Evolutionary conservation across 2,797 vertebrate genomes (phyloP), one percentile per base, ranked within the genome.

Genomic region (Gastrophryne carolinensis): DNA sequence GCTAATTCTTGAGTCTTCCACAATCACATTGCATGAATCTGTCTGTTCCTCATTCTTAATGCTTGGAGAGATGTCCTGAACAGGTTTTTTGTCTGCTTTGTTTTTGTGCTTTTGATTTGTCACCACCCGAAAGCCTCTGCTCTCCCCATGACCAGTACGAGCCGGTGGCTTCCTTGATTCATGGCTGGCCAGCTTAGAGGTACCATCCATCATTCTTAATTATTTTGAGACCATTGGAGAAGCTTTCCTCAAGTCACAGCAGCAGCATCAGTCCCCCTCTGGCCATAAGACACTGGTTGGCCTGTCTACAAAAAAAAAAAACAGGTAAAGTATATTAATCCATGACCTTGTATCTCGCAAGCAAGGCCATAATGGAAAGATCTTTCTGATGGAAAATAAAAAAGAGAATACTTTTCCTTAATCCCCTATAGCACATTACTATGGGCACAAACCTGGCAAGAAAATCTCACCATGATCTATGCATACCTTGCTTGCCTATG

Each of bases 171-270:
- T 92, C 87, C 90, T 90, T 79, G 89, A 82, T 81, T 91, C 90
- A 84, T 91, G 86, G 88, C 89, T 91, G 89, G 86, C 89, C 85
- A 85, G 89, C 86, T 90, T 91, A 81, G 87, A 86, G 81, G 83
- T 86, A 76, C 89, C 91, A 91, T 93, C 91, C 91, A 93, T 93
- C 88, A 88, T 92, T 89, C 70, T 85, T 83, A 86, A 84, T 88
- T 77, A 82, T 24, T 82, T 34, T 82, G 75, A 80, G 79, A 86
- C 82, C 83, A 71, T 85, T 13, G 86, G 75, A 87, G 85, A 84
- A 84, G 83, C 77, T 85, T 86, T 83, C 86, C 79, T 86, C 80
- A 82, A 85, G 82, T 79, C 82, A 86, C 83, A 47, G 83, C 78
- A 79, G 83, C 56, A 80, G 81, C 79, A 87, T 86, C 81, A 84